Evolutionary conservation across 2,797 vertebrate species (phyloP).

Genomic region (Acanthornis magna): DNA sequence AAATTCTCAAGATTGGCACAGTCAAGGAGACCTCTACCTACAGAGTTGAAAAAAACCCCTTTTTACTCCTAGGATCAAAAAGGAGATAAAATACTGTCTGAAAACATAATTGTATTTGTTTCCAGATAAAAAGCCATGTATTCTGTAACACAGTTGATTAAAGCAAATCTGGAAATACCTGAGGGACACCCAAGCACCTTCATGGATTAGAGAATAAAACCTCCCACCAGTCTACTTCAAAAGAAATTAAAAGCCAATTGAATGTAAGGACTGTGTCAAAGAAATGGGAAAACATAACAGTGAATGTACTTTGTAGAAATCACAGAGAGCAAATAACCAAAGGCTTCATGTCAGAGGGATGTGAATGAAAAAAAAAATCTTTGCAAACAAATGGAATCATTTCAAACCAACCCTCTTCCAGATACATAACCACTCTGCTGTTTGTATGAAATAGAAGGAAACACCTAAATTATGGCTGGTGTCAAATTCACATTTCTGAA

Average conservation of each 20-base stretch:
- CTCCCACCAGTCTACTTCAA: not conserved
- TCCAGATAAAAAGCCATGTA: not conserved
- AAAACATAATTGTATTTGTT: not conserved
- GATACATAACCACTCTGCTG: not conserved
- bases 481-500: not conserved
- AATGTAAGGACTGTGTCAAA: not conserved
- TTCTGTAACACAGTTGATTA: not conserved
- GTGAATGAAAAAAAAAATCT: not conserved
- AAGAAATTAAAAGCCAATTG: not conserved
- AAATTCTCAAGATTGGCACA: not conserved
- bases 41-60: not conserved
- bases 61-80: not conserved
- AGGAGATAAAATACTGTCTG: not conserved
- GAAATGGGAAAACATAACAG: not conserved
- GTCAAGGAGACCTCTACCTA: not conserved
- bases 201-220: not conserved
- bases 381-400: not conserved
- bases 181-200: not conserved
- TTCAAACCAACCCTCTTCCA: not conserved
- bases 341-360: not conserved
- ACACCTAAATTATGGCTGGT: not conserved
- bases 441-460: not conserved
- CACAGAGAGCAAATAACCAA: not conserved
- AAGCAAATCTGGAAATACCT: not conserved
- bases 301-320: not conserved